These are phyloP conservation scores for Ptychobarbus kaznakovi DNA, from an alignment of 2,797 vertebrate genomes.

Conservation along the genomic window DNA sequence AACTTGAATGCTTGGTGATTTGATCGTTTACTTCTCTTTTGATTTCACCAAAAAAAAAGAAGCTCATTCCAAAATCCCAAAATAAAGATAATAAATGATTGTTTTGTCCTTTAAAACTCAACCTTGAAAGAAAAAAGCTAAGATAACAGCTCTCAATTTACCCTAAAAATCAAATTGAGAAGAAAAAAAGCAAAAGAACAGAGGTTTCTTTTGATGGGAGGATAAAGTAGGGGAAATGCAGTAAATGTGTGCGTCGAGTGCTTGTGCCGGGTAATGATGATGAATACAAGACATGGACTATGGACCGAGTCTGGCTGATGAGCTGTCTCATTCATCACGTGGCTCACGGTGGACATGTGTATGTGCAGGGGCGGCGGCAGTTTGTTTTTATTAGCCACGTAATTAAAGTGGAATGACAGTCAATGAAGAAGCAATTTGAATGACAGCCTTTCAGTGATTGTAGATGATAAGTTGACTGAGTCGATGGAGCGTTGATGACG, in stretches of 20 bases:
- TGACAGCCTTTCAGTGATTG: constrained; percentile 70
- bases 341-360: constrained; percentile 62
- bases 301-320: constrained; percentile 63
- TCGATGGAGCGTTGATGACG: constrained; percentile 44
- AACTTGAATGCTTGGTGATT: not conserved
- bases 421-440: constrained; percentile 76
- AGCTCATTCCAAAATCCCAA: not conserved
- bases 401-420: constrained; percentile 76
- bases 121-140: not conserved
- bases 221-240: constrained; percentile 46
- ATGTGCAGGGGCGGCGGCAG: constrained; percentile 66
- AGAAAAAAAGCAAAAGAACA: not conserved
- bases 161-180: not conserved
- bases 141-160: constrained; percentile 23
- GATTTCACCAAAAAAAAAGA: not conserved
- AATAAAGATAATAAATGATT: not conserved
- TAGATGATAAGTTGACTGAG: constrained; percentile 60
- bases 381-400: constrained; percentile 79
- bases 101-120: not conserved
- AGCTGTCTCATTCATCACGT: constrained; percentile 68
- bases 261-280: constrained; percentile 61
- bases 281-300: constrained; percentile 56
- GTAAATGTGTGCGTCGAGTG: constrained; percentile 38
- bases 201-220: constrained; percentile 40
- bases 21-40: not conserved